Evolutionary conservation across 1,140 invertebrate species (phyloP).

Genomic region (Stegodyphus mimosarum): DNA sequence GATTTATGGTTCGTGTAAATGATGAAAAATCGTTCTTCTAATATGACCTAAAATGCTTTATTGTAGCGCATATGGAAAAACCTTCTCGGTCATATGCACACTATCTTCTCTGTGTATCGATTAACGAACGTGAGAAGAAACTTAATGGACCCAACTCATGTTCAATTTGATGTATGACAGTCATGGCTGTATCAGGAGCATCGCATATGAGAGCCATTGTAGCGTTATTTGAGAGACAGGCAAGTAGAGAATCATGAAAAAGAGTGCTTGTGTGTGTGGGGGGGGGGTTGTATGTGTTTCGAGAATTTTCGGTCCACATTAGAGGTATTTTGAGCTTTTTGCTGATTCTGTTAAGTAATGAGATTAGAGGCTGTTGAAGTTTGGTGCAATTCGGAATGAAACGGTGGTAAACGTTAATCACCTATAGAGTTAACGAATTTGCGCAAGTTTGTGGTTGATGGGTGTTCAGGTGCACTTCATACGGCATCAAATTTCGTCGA

Average conservation of each 20-base stretch:
- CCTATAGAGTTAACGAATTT: constrained; percentile 10
- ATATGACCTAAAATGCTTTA: constrained; percentile 34
- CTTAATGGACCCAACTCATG: constrained; percentile 7
- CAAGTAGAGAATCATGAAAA: constrained; percentile 7
- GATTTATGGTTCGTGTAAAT: constrained; percentile 63
- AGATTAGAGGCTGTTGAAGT: constrained; percentile 22
- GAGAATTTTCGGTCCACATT: constrained; percentile 12
- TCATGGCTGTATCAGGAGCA: constrained; percentile 49
- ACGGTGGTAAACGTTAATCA: constrained; percentile 25
- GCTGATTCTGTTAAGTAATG: constrained; percentile 12
- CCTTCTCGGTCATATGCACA: not conserved
- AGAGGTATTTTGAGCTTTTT: constrained; percentile 20
- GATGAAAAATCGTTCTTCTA: constrained; percentile 65
- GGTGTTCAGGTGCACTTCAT: constrained; percentile 12
- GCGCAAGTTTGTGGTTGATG: constrained; percentile 10
- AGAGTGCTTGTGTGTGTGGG: too few relatives aligned
- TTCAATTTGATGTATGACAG: constrained; percentile 26
- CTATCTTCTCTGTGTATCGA: constrained; percentile 11
- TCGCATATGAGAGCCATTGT: constrained; percentile 44
- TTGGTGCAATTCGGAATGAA: constrained; percentile 11
- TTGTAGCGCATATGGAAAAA: not conserved
- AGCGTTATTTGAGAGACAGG: constrained; percentile 11
- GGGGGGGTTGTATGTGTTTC: not conserved
- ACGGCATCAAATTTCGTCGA: constrained; percentile 7
- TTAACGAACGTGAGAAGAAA: constrained; percentile 5